These are phyloP conservation scores for Platichthys stellatus DNA, from an alignment of 2,113 vertebrate genomes.

Conservation along the genomic window DNA sequence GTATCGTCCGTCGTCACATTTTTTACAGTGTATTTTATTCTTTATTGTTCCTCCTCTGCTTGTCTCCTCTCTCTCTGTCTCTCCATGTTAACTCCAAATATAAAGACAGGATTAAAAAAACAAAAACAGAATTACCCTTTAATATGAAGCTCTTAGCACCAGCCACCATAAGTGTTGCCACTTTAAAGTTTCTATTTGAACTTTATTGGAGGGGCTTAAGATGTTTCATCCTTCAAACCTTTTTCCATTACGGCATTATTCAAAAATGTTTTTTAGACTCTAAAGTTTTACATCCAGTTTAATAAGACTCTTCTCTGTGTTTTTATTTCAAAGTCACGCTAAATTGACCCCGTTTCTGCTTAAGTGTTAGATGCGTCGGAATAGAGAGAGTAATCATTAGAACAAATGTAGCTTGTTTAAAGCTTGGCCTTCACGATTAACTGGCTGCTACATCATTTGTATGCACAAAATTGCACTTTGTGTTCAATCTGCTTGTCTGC, in stretches of 20 bases:
- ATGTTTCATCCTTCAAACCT: background rate
- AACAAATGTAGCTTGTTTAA: conserved; percentile 21
- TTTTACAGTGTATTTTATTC: too few species aligned
- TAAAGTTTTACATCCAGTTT: background rate
- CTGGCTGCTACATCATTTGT: conserved; percentile 14
- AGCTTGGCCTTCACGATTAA: conserved; percentile 29
- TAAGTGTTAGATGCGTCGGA: conserved; percentile 9
- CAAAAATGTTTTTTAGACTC: background rate
- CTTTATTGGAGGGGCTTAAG: background rate
- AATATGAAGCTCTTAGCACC: background rate
- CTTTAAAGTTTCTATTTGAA: background rate
- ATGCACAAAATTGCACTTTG: conserved; percentile 23
- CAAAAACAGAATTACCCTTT: background rate
- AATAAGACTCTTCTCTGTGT: conserved; percentile 9
- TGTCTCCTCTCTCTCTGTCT: too few species aligned
- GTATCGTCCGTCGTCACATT: too few species aligned
- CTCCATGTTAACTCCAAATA: too few species aligned
- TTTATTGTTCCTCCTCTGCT: too few species aligned
- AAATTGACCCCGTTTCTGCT: conserved; percentile 16
- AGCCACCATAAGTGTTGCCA: background rate
- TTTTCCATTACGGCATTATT: background rate
- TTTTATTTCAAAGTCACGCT: conserved; percentile 2
- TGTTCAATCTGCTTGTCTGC: conserved; percentile 20
- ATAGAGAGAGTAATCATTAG: conserved; percentile 20
- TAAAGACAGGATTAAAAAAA: too few species aligned